These are phyloP conservation scores for Philopotamus ludificatus DNA, from an alignment of 1,140 invertebrate genomes.

Conservation along the genomic window DNA sequence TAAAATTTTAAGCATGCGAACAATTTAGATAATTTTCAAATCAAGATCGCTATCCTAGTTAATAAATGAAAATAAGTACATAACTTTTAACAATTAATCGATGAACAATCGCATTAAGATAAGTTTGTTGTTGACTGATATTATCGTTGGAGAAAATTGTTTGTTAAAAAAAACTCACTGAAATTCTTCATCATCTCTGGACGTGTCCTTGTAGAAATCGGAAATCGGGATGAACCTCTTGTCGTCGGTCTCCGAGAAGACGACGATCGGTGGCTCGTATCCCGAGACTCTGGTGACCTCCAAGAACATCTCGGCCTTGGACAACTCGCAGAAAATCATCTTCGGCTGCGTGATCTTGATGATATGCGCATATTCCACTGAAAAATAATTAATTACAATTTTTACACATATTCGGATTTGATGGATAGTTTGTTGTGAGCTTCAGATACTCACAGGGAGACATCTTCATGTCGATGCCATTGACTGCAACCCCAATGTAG, in stretches of 20 bases:
- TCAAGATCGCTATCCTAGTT: neutral
- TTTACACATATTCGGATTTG: too few species aligned
- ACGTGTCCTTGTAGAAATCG: conserved; percentile 15
- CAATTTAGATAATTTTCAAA: too few species aligned
- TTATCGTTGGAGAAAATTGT: neutral
- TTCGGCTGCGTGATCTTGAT: conserved; percentile 46
- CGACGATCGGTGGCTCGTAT: conserved; percentile 41
- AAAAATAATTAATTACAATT: too few species aligned
- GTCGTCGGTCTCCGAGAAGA: conserved; percentile 42
- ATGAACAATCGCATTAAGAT: neutral
- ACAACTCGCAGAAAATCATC: conserved; percentile 45
- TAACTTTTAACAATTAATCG: neutral
- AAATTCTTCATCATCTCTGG: conserved; percentile 8
- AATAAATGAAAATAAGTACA: neutral
- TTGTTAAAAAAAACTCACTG: neutral
- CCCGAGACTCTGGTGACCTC: conserved; percentile 38
- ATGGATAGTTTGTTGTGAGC: too few species aligned
- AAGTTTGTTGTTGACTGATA: neutral
- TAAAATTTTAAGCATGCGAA: too few species aligned
- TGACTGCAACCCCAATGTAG: too few species aligned
- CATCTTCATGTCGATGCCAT: too few species aligned
- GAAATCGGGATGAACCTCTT: conserved; percentile 8
- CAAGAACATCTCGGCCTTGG: conserved; percentile 31
- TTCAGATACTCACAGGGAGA: too few species aligned
- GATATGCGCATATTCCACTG: conserved; percentile 44